phyloP scores from a whole-genome alignment of 2,113 vertebrate genomes.

The Pangasianodon gigas region DNA sequence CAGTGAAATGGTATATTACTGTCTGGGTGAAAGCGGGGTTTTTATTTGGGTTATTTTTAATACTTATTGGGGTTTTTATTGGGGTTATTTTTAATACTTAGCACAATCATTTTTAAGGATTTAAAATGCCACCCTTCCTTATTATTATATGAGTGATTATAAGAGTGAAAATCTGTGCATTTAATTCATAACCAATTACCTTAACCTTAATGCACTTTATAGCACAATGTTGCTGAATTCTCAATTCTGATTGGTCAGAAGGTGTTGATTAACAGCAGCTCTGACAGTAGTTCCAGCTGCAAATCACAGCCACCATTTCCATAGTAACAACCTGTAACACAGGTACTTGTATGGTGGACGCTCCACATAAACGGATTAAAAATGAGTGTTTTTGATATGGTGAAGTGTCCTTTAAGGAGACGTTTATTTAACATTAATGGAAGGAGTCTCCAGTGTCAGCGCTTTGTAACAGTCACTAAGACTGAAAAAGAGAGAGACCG shows the following conservation, averaged over 20 bases:
- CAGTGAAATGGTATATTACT: not conserved
- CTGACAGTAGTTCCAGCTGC: no score
- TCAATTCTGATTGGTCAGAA: not conserved
- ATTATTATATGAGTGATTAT: no score
- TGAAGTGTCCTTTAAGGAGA: no score
- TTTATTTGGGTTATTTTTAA: not conserved
- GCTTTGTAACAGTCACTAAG: no score
- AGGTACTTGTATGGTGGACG: no score
- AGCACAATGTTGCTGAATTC: not conserved
- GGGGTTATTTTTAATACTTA: not conserved
- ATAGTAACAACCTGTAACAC: no score
- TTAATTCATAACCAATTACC: not conserved
- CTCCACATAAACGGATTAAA: no score
- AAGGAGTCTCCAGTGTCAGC: no score
- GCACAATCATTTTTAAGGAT: not conserved
- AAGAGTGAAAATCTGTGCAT: not conserved
- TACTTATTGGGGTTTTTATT: not conserved
- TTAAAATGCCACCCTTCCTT: not conserved
- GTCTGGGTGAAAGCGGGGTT: not conserved
- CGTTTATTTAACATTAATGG: no score
- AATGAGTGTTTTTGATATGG: no score
- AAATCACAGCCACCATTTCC: no score
- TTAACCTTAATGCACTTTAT: not conserved
- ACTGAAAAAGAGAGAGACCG: no score
- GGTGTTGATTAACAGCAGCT: not conserved